phyloP scores from a whole-genome alignment of 2,888 invertebrate species.

The Rhimphoctona megacephalus region DNA sequence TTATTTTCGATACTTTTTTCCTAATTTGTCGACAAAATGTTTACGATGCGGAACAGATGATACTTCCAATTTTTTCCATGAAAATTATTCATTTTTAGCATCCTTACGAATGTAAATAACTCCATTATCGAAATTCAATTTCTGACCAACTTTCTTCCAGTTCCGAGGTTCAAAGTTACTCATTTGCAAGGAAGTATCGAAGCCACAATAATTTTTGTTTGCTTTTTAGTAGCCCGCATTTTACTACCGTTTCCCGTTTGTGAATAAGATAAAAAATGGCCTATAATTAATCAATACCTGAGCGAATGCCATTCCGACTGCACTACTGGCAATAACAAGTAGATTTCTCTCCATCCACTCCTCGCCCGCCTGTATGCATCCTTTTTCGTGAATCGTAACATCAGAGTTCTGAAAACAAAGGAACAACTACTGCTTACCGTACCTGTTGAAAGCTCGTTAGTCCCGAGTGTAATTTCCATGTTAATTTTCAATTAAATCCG shows the following conservation, averaged over 20 bases:
- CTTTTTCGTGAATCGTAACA: constrained; percentile 94
- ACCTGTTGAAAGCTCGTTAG: constrained; percentile 61
- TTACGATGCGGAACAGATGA: too few species aligned
- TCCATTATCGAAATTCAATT: background rate
- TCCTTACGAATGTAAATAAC: background rate
- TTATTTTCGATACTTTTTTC: background rate
- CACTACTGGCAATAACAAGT: constrained; percentile 95
- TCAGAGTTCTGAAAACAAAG: constrained; percentile 89
- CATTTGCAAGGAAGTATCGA: background rate
- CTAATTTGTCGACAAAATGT: background rate
- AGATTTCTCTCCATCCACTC: constrained; percentile 98
- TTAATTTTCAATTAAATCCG: constrained; percentile 5
- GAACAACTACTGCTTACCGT: constrained; percentile 77
- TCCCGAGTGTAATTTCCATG: constrained; percentile 44
- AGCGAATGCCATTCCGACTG: constrained; percentile 95
- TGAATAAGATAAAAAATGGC: background rate
- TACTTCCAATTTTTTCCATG: too few species aligned
- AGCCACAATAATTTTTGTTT: background rate
- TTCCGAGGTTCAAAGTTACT: background rate
- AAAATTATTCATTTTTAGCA: background rate
- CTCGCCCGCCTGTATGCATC: constrained; percentile 97
- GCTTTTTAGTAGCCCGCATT: background rate
- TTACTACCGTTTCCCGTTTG: background rate
- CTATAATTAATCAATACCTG: constrained; percentile 89
- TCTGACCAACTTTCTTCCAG: background rate